phyloP scores from a whole-genome alignment of 1,140 invertebrate species.

The Oedothorax gibbosus region DNA sequence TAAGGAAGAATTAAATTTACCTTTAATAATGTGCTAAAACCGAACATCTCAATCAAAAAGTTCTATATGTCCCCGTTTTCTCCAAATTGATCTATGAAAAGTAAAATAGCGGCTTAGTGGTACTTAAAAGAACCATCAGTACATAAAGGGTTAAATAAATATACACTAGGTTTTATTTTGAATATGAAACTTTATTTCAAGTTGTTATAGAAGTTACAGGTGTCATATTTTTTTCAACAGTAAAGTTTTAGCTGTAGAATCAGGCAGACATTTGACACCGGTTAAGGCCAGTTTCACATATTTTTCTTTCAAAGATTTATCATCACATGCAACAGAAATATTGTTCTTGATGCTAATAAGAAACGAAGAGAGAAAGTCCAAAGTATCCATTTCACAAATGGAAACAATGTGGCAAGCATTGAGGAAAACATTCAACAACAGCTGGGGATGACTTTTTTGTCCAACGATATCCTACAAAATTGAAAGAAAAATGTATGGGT shows the following conservation, averaged over 20 bases:
- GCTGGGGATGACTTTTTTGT: neutral
- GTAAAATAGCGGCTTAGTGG: too few relatives aligned
- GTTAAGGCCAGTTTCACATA: neutral
- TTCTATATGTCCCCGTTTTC: too few relatives aligned
- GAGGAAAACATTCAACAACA: constrained; percentile 31
- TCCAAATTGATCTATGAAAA: too few relatives aligned
- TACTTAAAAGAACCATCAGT: too few relatives aligned
- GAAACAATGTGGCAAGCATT: neutral
- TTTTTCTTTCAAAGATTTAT: neutral
- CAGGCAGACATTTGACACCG: neutral
- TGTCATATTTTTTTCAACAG: neutral
- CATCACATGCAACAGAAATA: neutral
- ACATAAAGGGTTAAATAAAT: too few relatives aligned
- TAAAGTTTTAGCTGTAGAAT: neutral
- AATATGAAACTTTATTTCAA: too few relatives aligned
- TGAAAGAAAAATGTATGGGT: too few relatives aligned
- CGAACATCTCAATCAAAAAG: too few relatives aligned
- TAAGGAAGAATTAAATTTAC: too few relatives aligned
- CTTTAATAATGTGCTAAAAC: too few relatives aligned
- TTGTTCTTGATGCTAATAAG: neutral
- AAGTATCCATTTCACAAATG: neutral
- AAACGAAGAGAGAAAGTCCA: constrained; percentile 8
- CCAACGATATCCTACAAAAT: constrained; percentile 5
- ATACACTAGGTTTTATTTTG: too few relatives aligned
- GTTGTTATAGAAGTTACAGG: too few relatives aligned